Evolutionary conservation across 1,140 invertebrate genomes (phyloP).

Genomic region (Triops longicaudatus): DNA sequence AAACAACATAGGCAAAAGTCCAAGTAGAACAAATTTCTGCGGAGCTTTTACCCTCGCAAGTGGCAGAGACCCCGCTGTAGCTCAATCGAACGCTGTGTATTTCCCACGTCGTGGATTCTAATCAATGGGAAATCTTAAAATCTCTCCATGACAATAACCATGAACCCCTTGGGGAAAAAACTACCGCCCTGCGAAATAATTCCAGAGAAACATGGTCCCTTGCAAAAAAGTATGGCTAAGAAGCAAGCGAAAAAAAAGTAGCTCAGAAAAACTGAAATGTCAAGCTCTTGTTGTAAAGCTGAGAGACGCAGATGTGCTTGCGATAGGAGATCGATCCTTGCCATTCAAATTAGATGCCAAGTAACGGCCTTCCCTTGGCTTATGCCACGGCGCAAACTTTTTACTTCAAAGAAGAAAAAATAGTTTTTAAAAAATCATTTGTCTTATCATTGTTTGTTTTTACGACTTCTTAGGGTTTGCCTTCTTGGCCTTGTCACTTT

Average conservation of each 20-base stretch:
- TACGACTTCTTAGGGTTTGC: background rate
- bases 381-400: background rate
- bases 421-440: background rate
- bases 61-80: background rate
- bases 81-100: background rate
- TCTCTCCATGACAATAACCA: background rate
- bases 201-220: background rate
- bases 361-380: conserved; percentile 3
- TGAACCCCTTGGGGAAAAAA: background rate
- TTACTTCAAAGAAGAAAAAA: no score
- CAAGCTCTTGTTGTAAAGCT: background rate
- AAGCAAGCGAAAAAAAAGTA: background rate
- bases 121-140: background rate
- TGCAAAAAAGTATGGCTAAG: background rate
- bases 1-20: no score
- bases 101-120: background rate
- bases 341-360: conserved; percentile 15
- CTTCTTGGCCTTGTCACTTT: background rate
- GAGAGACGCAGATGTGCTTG: conserved; percentile 14
- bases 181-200: background rate
- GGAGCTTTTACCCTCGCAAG: no score
- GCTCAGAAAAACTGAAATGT: background rate
- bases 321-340: conserved; percentile 8
- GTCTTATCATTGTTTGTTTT: background rate
- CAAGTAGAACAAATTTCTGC: no score